Evolutionary conservation across 2,113 vertebrate genomes (phyloP), one percentile per base, ranked within the genome.

Genomic region (Lophotis ruficrista): DNA sequence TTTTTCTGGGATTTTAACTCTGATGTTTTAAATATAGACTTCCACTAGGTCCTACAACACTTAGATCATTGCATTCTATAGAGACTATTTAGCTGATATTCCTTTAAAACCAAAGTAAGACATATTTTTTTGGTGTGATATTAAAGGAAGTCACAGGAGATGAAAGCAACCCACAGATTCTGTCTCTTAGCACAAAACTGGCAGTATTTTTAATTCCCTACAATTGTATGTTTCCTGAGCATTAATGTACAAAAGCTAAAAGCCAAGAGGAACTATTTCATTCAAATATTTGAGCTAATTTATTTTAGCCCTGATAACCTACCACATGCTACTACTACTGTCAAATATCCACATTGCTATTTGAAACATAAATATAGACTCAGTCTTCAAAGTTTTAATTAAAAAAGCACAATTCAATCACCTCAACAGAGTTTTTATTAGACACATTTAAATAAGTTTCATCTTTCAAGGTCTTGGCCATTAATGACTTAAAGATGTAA

Each of bases 1-100:
- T 95, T 94, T 96, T 72, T 70, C 31, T 35, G 58, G 38, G 18
- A 43, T 56, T 95, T 95, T 91, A 95, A 90, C 31, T 92, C 71
- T 85, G 65, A 87, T 87, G 89, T 57, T 87, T 19, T 45, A 85
- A 70, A 66, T 37, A 51, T 0, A 85, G 51, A 66, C 37, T 85
- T 72, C 30, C 28, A 80, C 23, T 17, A 65, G 14, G 48, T 90
- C 61, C 47, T 95, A 76, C 20, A 96, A 64, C 27, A 85, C 33
- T 83, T 37, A 82, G 60, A 73, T 60, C 85, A 82, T 83, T 96
- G 95, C 28, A 53, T 58, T 83, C 41, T 51, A 94, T 50, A 57
- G 27, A 79, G 45, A 80, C 41, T 51, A 22, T 28, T 85, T 71
- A 81, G 41, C 33, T 64, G 53, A 14, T 83, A 76, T 90, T 61